phyloP scores from a whole-genome alignment of 2,888 invertebrate species.

The Tachina fera region DNA sequence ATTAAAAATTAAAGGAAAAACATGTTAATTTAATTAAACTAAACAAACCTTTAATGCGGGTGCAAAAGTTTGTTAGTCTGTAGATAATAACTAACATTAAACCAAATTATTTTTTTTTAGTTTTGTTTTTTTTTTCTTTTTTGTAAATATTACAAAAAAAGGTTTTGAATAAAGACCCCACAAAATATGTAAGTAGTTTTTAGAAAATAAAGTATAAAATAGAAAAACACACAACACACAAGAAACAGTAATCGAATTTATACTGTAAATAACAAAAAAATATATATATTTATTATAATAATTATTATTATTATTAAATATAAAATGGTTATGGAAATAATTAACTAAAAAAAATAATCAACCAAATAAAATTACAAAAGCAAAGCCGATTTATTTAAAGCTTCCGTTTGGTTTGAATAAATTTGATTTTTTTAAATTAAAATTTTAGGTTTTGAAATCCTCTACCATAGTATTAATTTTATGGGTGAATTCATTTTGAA shows the following conservation, averaged over 20 bases:
- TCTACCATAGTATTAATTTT: slow-evolving; percentile 34
- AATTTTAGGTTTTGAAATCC: slow-evolving; percentile 41
- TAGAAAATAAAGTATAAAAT: slow-evolving; percentile 39
- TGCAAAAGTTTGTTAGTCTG: slow-evolving; percentile 14
- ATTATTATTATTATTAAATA: slow-evolving; percentile 44
- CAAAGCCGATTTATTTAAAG: slow-evolving; percentile 62
- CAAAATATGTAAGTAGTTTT: slow-evolving; percentile 44
- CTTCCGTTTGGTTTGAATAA: slow-evolving; percentile 3
- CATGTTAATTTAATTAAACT: slow-evolving; percentile 53
- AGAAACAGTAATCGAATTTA: slow-evolving; percentile 72
- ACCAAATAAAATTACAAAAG: slow-evolving; percentile 40
- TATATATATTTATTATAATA: slow-evolving; percentile 73
- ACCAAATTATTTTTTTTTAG: slow-evolving; percentile 3
- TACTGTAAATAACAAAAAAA: slow-evolving; percentile 70
- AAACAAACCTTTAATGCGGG: slow-evolving; percentile 10
- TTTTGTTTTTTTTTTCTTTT: slow-evolving; percentile 21
- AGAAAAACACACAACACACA: slow-evolving; percentile 57
- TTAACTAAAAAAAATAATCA: slow-evolving; percentile 25
- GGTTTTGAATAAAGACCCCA: slow-evolving; percentile 14
- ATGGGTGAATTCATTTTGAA: slow-evolving; percentile 68
- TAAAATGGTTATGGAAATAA: slow-evolving; percentile 51
- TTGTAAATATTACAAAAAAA: slow-evolving; percentile 52
- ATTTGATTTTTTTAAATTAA: not conserved
- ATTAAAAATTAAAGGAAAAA: slow-evolving; percentile 37
- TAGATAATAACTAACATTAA: slow-evolving; percentile 38